Percentiles rank a stretch among this genome's conserved stretches.
These are phyloP conservation scores for Hyles lineata DNA, from an alignment of 2,888 invertebrate genomes.

Conservation along the genomic window DNA sequence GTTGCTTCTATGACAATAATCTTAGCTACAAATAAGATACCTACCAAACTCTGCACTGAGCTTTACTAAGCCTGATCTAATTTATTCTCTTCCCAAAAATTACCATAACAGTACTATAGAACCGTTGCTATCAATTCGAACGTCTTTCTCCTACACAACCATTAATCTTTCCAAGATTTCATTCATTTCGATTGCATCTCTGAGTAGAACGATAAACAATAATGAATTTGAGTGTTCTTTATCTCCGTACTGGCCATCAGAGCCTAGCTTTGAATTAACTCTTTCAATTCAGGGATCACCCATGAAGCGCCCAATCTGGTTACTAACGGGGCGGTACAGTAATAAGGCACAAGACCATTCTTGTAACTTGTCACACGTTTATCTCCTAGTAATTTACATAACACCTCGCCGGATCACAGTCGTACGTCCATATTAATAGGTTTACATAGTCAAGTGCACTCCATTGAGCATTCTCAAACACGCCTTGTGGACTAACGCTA, in stretches of 20 bases:
- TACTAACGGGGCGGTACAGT: conserved; percentile 12
- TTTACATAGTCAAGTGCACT: conserved; percentile 78
- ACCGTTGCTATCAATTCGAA: conserved; percentile 35
- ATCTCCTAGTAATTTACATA: conserved; percentile 60
- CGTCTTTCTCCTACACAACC: conserved; percentile 25
- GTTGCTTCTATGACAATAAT: not conserved
- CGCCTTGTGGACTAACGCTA: conserved; percentile 62
- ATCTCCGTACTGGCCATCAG: conserved; percentile 13
- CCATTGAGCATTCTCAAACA: conserved; percentile 74
- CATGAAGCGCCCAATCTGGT: conserved; percentile 22
- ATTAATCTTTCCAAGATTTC: conserved; percentile 25
- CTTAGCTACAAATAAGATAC: not conserved
- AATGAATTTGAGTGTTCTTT: conserved; percentile 28
- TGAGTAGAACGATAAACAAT: conserved; percentile 24
- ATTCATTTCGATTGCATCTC: conserved; percentile 26
- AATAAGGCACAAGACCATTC: conserved; percentile 21
- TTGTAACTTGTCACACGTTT: conserved; percentile 55
- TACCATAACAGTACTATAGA: conserved; percentile 38
- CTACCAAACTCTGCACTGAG: not conserved
- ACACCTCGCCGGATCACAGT: conserved; percentile 67
- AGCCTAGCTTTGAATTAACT: conserved; percentile 24
- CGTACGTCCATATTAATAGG: conserved; percentile 73
- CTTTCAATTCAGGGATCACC: conserved; percentile 27
- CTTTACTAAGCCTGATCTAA: conserved; percentile 26
- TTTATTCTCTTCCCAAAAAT: conserved; percentile 33